These are phyloP conservation scores for Pygathrix nemaeus DNA, from an alignment of 2,113 vertebrate species.

Conservation along the genomic window DNA sequence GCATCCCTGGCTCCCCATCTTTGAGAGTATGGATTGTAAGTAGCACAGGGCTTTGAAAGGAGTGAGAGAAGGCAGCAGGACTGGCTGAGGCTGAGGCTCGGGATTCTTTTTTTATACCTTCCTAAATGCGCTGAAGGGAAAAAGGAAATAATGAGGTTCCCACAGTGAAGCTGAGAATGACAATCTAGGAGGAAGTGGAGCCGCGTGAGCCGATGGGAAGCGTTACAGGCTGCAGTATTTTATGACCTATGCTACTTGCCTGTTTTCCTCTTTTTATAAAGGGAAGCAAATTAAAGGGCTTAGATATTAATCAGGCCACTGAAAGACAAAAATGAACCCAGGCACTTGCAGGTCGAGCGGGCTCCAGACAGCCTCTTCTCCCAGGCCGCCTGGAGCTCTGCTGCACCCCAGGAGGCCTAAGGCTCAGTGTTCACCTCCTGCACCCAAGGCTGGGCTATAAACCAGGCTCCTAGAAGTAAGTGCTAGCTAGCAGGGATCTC, in stretches of 20 bases:
- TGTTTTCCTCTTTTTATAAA: not conserved
- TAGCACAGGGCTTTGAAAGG: not conserved
- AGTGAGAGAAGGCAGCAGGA: not conserved
- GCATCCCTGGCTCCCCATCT: not conserved
- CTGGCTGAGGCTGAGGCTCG: not conserved
- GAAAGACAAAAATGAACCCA: not conserved
- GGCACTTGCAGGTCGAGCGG: rapidly evolving
- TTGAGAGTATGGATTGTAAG: not conserved
- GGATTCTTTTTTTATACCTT: not conserved
- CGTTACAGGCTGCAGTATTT: not conserved
- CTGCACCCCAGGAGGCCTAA: not conserved
- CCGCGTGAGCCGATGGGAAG: not conserved
- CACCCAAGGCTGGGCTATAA: not conserved
- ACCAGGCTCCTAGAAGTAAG: not conserved
- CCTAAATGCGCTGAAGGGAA: not conserved
- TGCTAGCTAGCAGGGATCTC: not conserved
- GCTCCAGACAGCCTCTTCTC: not conserved
- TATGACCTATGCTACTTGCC: not conserved
- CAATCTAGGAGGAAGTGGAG: not conserved
- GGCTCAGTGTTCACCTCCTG: not conserved
- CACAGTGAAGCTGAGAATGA: constrained; percentile 30
- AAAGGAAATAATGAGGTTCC: constrained; percentile 39
- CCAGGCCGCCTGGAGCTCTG: not conserved
- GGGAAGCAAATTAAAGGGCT: constrained; percentile 26
- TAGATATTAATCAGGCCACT: constrained; percentile 41